Conservation (phyloP, 2,113 vertebrate species). For the Etheostoma cragini region DNA sequence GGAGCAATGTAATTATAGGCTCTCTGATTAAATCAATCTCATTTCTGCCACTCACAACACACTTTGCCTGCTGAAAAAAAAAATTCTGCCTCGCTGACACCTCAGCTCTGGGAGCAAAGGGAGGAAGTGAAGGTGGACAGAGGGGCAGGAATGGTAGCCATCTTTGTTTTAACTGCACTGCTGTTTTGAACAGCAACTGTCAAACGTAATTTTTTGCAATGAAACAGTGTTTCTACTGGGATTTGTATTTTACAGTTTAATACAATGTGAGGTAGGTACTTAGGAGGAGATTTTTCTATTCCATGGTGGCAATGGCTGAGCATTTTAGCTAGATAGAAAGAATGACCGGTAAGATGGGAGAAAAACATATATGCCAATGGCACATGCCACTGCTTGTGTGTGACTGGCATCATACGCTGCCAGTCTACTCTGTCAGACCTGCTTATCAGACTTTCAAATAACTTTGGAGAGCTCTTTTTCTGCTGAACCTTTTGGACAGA, state of each 20-base stretch:
- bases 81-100: slow-evolving; percentile 43
- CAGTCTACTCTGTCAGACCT: not conserved
- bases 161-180: slow-evolving; percentile 2
- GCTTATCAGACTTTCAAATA: not conserved
- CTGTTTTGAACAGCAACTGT: slow-evolving; percentile 8
- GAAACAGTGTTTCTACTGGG: not conserved
- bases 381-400: too few species aligned
- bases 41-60: slow-evolving; percentile 74
- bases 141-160: slow-evolving; percentile 17
- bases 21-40: slow-evolving; percentile 79
- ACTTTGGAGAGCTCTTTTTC: not conserved
- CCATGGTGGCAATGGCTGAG: not conserved
- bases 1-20: slow-evolving; percentile 74
- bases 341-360: too few species aligned
- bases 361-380: too few species aligned
- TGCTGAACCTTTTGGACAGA: not conserved
- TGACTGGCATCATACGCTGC: not conserved
- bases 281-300: not conserved
- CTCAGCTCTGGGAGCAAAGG: slow-evolving; percentile 32
- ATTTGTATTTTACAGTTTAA: not conserved
- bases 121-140: slow-evolving; percentile 47
- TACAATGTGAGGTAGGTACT: not conserved
- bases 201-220: slow-evolving; percentile 21
- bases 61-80: slow-evolving; percentile 68
- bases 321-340: not conserved